phyloP scores from a whole-genome alignment of 2,888 invertebrate genomes.

The Salpingus planirostris region DNA sequence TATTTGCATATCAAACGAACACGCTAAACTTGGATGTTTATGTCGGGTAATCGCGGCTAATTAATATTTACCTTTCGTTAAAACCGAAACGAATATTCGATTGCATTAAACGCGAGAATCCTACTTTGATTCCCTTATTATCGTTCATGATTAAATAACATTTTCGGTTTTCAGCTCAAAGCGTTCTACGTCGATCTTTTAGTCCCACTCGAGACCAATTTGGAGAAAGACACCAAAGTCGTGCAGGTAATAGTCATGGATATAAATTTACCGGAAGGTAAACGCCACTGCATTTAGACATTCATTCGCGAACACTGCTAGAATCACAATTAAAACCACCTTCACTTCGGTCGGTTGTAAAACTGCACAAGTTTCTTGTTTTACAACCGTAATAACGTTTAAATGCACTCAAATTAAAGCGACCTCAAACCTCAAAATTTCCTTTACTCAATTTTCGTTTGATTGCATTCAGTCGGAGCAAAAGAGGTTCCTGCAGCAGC shows the following conservation, averaged over 20 bases:
- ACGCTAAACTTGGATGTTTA: slow-evolving; percentile 15
- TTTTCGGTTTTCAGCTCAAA: slow-evolving; percentile 62
- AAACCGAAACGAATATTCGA: slow-evolving; percentile 17
- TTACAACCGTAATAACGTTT: no score
- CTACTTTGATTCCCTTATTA: slow-evolving; percentile 3
- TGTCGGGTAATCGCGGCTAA: slow-evolving; percentile 17
- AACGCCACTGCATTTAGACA: no score
- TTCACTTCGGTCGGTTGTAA: no score
- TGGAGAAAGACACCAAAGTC: slow-evolving; percentile 91
- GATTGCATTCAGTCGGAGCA: slow-evolving; percentile 64
- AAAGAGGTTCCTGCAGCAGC: slow-evolving; percentile 87
- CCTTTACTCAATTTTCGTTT: no score
- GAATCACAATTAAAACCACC: no score
- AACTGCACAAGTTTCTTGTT: no score
- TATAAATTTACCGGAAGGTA: no score
- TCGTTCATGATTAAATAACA: no score
- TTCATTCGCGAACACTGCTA: no score
- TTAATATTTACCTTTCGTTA: slow-evolving; percentile 22
- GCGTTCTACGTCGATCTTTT: slow-evolving; percentile 90
- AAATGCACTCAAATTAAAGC: neutral
- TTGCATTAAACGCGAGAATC: slow-evolving; percentile 11
- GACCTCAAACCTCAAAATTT: slow-evolving; percentile 6
- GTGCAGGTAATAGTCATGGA: slow-evolving; percentile 81
- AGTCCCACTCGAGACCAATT: slow-evolving; percentile 86
- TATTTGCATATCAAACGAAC: slow-evolving; percentile 14